Conservation (phyloP, 1,140 invertebrate species). For the Trachymyrmex septentrionalis region DNA sequence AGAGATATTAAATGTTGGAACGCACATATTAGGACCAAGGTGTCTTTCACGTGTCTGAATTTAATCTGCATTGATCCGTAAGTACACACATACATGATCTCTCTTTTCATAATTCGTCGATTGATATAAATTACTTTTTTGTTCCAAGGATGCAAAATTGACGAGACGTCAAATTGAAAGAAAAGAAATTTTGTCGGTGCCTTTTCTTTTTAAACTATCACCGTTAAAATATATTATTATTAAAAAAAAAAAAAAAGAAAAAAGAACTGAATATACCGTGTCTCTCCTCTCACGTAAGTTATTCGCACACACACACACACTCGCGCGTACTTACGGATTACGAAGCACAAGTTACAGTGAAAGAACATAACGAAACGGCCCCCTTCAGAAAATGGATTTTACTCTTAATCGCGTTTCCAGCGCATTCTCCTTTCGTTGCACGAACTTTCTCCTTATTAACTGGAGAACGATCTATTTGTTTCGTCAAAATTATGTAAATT, state of each 20-base stretch:
- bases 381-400: conserved; percentile 1
- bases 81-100: conserved; percentile 4
- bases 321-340: conserved; percentile 17
- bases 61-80: conserved; percentile 33
- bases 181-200: neutral
- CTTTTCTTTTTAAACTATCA: neutral
- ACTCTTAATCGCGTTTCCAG: neutral
- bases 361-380: neutral
- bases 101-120: neutral
- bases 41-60: conserved; percentile 8
- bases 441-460: conserved; percentile 22
- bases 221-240: conserved; percentile 16
- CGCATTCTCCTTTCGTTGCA: neutral
- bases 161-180: neutral
- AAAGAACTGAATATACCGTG: neutral
- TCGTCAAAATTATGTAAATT: neutral
- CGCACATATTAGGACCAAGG: neutral
- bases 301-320: neutral
- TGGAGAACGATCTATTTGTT: neutral
- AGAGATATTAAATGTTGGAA: conserved; percentile 31
- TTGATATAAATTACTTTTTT: conserved; percentile 32
- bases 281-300: neutral
- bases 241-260: conserved; percentile 3
- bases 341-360: neutral
- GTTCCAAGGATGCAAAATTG: neutral